Base-by-base conservation (phyloP, 2,113 vertebrate species). In the Gambusia holbrooki region DNA sequence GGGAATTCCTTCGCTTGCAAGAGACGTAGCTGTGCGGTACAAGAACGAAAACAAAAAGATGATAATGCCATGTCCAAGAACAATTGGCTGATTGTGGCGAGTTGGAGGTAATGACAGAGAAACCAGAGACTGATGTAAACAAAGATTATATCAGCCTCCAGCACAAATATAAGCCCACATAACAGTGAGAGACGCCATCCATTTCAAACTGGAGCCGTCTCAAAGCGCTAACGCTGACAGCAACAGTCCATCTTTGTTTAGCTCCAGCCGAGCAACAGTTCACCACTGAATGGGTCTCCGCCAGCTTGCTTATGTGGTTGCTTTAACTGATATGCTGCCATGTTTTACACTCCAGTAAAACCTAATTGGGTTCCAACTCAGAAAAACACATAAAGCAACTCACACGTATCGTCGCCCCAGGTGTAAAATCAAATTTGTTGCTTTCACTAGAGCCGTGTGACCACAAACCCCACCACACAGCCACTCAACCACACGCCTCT, bases 271-370 rank as follows among this genome's bases (percentile, higher is more conserved):
- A 76, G 66, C 69, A 86, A 79, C 71, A 15, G 71, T 80, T 83
- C 60, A 76, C 75, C 84, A 81, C 80, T 76, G 70, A 87, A 80
- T 80, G 86, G 83, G 76, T 74, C 79, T 67, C 51, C 45, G 78
- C 87, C 88, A 86, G 77, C 71, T 67, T 27, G 62, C 81, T 82
- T 74, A 79, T 87, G 89, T 82, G 76, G 83, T 87, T 84, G 63
- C 77, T 83, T 87, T 79, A 82, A 80, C 84, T 88, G 88, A 90
- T 86, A 81, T 45, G 81, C 81, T 87, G 87, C 89, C 87, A 88
- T 88, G 86, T 89, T 90, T 91, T 88, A 90, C 92, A 88, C 84
- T 76, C 86, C 79, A 86, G 90, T 92, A 90, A 93, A 91, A 88
- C 69, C 79, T 88, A 92, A 91, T 88, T 87, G 85, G 88, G 87